A percentile compares a stretch with the other conserved stretches of the same genome.
These are phyloP conservation scores for Lomographa bimaculata DNA, from an alignment of 2,888 invertebrate species.

Conservation along the genomic window DNA sequence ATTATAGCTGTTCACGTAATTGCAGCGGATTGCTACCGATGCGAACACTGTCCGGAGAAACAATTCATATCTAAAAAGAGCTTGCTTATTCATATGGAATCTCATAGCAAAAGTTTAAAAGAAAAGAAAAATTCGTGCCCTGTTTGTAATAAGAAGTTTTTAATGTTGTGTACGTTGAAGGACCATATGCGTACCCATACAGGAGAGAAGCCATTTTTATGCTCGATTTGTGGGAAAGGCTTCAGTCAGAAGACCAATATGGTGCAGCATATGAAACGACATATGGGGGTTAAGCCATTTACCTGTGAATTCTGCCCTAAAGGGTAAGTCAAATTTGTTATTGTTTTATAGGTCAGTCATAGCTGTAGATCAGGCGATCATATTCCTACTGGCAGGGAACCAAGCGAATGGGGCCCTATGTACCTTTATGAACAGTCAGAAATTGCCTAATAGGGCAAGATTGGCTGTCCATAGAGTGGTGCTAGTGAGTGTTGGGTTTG, in stretches of 20 bases:
- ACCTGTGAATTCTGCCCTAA: conserved; percentile 74
- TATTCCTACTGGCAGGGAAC: too few relatives aligned
- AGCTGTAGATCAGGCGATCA: too few relatives aligned
- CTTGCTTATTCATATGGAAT: conserved; percentile 70
- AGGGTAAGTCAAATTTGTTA: conserved; percentile 44
- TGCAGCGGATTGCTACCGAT: conserved; percentile 66
- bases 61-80: conserved; percentile 67
- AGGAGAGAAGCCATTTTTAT: conserved; percentile 83
- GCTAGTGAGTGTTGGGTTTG: too few relatives aligned
- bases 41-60: conserved; percentile 69
- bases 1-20: conserved; percentile 63
- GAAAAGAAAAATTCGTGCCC: conserved; percentile 78
- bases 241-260: conserved; percentile 85
- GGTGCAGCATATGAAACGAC: conserved; percentile 82
- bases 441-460: too few relatives aligned
- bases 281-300: conserved; percentile 76
- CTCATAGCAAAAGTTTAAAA: too few relatives aligned
- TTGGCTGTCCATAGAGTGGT: too few relatives aligned
- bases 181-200: conserved; percentile 84
- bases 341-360: too few relatives aligned
- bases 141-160: conserved; percentile 65
- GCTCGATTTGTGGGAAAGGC: conserved; percentile 81
- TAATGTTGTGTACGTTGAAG: conserved; percentile 82
- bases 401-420: too few relatives aligned
- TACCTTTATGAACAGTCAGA: too few relatives aligned